These are phyloP conservation scores for Eremophila alpestris DNA, from an alignment of 2,797 vertebrate genomes.

Conservation along the genomic window DNA sequence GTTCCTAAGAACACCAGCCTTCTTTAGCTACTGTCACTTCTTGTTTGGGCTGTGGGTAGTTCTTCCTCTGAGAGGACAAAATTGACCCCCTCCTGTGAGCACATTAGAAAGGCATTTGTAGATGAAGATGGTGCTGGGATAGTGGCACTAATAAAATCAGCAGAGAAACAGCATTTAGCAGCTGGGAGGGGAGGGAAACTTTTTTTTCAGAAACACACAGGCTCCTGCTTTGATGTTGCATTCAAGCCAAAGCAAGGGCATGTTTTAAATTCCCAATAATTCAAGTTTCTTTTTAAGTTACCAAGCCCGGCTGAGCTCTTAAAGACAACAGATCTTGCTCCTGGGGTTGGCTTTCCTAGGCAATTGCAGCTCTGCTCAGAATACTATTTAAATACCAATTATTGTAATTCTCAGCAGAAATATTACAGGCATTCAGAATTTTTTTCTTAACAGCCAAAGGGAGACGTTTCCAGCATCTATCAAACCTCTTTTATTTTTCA, in stretches of 20 bases:
- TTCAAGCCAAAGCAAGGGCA: constrained; percentile 48
- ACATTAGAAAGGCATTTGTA: not conserved
- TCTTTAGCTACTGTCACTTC: not conserved
- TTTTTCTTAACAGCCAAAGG: constrained; percentile 44
- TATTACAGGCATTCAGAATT: constrained; percentile 66
- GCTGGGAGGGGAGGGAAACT: not conserved
- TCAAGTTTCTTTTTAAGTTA: constrained; percentile 51
- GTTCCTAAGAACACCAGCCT: not conserved
- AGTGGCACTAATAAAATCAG: constrained; percentile 22
- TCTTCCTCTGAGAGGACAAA: not conserved
- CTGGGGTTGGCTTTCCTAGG: constrained; percentile 60
- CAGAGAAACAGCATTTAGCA: not conserved
- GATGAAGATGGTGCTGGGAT: not conserved
- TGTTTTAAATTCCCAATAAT: constrained; percentile 58
- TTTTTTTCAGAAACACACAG: not conserved
- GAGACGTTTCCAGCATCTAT: constrained; percentile 52
- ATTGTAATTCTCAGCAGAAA: constrained; percentile 71
- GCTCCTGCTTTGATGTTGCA: constrained; percentile 38
- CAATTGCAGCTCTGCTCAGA: constrained; percentile 46
- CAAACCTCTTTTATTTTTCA: constrained; percentile 64
- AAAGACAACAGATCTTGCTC: constrained; percentile 64
- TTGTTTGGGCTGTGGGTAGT: not conserved
- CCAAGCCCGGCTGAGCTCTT: constrained; percentile 44
- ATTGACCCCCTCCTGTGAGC: not conserved
- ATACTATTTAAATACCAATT: constrained; percentile 70